phyloP scores from a whole-genome alignment of 2,888 invertebrate genomes.

The Lottia scabra region DNA sequence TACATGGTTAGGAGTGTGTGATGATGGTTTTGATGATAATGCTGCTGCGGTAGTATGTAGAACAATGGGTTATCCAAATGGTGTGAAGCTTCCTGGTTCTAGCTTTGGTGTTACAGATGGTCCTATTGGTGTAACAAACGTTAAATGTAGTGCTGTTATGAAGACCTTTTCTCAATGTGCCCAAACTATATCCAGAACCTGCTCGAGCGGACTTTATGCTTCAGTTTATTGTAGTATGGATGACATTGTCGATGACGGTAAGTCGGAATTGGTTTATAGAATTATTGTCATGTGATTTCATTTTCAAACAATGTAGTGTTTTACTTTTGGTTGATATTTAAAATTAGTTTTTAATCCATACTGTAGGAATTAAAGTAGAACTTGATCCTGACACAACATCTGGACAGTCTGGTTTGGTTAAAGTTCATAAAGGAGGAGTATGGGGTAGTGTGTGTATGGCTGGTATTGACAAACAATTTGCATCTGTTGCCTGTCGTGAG shows the following conservation, averaged over 20 bases:
- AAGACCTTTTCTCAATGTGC: constrained; percentile 35
- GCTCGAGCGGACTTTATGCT: constrained; percentile 41
- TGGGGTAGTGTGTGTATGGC: constrained; percentile 23
- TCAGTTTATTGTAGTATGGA: constrained; percentile 46
- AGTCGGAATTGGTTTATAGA: too few relatives aligned
- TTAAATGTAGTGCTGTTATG: constrained; percentile 43
- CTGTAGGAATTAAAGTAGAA: constrained; percentile 39
- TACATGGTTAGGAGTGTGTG: constrained; percentile 48
- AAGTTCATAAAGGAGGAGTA: constrained; percentile 17
- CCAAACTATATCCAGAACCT: constrained; percentile 21
- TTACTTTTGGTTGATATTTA: too few relatives aligned
- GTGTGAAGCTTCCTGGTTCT: constrained; percentile 41
- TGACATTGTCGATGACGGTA: constrained; percentile 41
- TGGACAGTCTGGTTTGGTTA: constrained; percentile 17
- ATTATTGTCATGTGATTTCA: too few relatives aligned
- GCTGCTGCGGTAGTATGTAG: constrained; percentile 38
- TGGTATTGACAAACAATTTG: constrained; percentile 19
- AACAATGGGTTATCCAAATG: constrained; percentile 44
- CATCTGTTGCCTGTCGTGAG: constrained; percentile 29
- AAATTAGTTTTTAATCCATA: too few relatives aligned
- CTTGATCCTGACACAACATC: constrained; percentile 31
- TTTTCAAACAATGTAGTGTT: too few relatives aligned
- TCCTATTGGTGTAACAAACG: constrained; percentile 74
- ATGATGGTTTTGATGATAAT: constrained; percentile 40
- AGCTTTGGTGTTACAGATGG: constrained; percentile 39